These are phyloP conservation scores for Sorex maritimensis DNA, from an alignment of 2,797 vertebrate genomes.

Conservation along the genomic window DNA sequence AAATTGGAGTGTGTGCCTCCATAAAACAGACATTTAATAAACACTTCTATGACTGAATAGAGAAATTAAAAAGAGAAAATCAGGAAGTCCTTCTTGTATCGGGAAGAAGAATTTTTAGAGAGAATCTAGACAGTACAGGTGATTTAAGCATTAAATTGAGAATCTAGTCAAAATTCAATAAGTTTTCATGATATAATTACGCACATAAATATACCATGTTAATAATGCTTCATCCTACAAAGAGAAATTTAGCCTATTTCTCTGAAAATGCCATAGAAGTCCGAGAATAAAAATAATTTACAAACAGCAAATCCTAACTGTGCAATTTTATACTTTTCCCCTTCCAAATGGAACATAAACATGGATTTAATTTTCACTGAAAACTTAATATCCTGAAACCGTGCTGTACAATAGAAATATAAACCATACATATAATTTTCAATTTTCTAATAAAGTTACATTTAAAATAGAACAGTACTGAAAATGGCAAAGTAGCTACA, in stretches of 20 bases:
- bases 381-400: conserved; percentile 38
- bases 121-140: not conserved
- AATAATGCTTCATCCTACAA: conserved; percentile 2
- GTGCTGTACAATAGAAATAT: not conserved
- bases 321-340: conserved; percentile 19
- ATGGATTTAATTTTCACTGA: conserved; percentile 36
- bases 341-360: conserved; percentile 48
- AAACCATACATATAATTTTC: not conserved
- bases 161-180: conserved; percentile 42
- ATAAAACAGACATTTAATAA: conserved; percentile 33
- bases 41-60: not conserved
- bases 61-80: conserved; percentile 18
- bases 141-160: conserved; percentile 35
- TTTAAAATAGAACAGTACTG: not conserved
- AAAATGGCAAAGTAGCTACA: conserved; percentile 23
- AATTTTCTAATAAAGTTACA: conserved; percentile 7
- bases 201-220: conserved; percentile 34
- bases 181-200: not conserved
- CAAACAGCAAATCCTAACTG: conserved; percentile 8
- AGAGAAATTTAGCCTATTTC: conserved; percentile 2
- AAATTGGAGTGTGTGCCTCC: not conserved
- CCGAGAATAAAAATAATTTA: not conserved
- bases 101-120: not conserved
- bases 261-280: conserved; percentile 44
- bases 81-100: conserved; percentile 13